Percentiles rank a stretch among this genome's conserved stretches.
phyloP scores from a whole-genome alignment of 2,113 vertebrate species.

The Oceanodroma tethys region DNA sequence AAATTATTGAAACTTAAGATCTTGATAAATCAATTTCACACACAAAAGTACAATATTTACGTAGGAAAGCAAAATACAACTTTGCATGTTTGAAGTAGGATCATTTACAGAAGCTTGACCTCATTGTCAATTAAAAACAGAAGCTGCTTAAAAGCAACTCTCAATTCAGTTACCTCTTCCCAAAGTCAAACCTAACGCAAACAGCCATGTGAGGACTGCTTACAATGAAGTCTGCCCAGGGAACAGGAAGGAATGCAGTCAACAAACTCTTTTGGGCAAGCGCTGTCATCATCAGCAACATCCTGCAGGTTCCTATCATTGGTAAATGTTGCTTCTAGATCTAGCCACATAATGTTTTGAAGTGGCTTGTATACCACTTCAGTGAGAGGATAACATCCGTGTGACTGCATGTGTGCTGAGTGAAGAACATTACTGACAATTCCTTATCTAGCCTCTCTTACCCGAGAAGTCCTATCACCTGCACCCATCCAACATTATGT shows the following conservation, averaged over 20 bases:
- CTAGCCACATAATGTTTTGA: accelerated
- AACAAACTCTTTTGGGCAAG: not conserved
- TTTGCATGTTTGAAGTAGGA: not conserved
- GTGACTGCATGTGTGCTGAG: not conserved
- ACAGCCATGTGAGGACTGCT: not conserved
- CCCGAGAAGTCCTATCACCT: not conserved
- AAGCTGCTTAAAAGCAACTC: not conserved
- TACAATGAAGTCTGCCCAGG: not conserved
- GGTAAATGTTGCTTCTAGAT: not conserved
- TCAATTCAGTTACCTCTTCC: not conserved
- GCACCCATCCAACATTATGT: not conserved
- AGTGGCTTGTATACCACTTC: not conserved
- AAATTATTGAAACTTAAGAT: not conserved
- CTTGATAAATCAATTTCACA: not conserved
- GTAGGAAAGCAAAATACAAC: not conserved
- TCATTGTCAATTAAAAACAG: not conserved
- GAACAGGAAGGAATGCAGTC: not conserved
- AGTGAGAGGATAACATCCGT: not conserved
- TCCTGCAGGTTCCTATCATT: not conserved
- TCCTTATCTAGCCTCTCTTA: not conserved
- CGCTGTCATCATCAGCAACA: not conserved
- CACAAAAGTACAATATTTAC: not conserved
- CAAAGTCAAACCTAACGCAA: not conserved
- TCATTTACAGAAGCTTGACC: not conserved
- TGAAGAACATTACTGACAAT: not conserved